These are phyloP conservation scores for Semotilus atromaculatus DNA, from an alignment of 2,797 vertebrate genomes.

Conservation along the genomic window DNA sequence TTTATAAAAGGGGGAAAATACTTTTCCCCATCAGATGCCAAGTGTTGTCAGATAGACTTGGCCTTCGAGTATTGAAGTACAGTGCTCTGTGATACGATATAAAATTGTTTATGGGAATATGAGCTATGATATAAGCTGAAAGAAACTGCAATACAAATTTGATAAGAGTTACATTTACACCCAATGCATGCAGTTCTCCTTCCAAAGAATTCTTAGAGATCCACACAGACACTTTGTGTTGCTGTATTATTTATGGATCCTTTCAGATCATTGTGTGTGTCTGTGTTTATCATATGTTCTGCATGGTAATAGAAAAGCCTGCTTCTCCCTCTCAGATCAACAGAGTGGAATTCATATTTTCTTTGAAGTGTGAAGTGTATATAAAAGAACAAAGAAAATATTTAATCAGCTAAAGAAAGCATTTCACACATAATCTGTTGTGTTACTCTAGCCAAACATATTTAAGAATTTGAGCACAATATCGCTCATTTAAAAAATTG, in stretches of 20 bases:
- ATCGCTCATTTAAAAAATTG: not conserved
- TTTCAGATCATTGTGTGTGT: conserved; percentile 18
- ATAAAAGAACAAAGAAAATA: conserved; percentile 5
- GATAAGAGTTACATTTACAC: conserved; percentile 60
- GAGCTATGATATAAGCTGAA: conserved; percentile 4
- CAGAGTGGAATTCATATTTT: conserved; percentile 19
- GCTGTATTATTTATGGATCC: conserved; percentile 11
- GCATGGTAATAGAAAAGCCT: conserved; percentile 21
- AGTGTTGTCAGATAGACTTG: not conserved
- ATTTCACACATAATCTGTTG: conserved; percentile 15
- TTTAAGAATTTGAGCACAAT: not conserved
- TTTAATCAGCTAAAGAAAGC: conserved; percentile 10
- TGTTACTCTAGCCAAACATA: conserved; percentile 3
- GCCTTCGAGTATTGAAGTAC: conserved; percentile 38
- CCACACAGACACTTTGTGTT: not conserved
- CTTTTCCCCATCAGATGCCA: not conserved
- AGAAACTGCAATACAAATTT: conserved; percentile 5
- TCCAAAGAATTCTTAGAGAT: not conserved
- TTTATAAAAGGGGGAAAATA: not conserved
- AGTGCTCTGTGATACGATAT: not conserved
- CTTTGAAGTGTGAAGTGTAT: conserved; percentile 29
- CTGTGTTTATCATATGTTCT: conserved; percentile 19
- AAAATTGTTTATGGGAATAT: conserved; percentile 1
- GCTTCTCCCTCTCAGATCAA: conserved; percentile 10
- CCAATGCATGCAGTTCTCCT: conserved; percentile 43